Conservation (phyloP, 2,797 vertebrate genomes). For the Sandelia bainsii region DNA sequence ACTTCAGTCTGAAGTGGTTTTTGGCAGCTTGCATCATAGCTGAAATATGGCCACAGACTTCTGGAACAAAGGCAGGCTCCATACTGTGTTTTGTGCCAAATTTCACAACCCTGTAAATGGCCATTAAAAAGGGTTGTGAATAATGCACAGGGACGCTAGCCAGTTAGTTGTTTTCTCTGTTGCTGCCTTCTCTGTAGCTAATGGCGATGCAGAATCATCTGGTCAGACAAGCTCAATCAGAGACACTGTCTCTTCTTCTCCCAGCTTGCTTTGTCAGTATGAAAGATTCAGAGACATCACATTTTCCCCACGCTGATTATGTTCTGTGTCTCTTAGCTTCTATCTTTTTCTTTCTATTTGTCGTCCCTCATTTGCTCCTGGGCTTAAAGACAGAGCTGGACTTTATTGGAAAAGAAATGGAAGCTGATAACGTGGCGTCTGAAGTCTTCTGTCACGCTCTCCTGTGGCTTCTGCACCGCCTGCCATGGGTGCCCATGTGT, state of each 20-base stretch:
- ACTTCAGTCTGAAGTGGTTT: conserved; percentile 42
- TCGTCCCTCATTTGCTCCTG: conserved; percentile 21
- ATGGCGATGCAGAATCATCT: conserved; percentile 33
- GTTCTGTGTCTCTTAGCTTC: conserved; percentile 1
- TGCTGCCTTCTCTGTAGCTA: conserved; percentile 21
- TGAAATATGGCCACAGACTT: conserved; percentile 45
- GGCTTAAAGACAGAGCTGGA: conserved; percentile 1
- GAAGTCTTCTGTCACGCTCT: conserved; percentile 43
- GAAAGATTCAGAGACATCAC: conserved; percentile 15
- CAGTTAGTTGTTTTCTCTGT: conserved; percentile 28
- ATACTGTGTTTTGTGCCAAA: conserved; percentile 45
- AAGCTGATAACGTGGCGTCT: conserved; percentile 38
- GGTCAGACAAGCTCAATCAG: conserved; percentile 41
- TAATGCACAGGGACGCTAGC: conserved; percentile 45
- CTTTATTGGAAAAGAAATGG: conserved; percentile 15
- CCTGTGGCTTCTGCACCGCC: conserved; percentile 28
- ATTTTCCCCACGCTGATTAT: conserved; percentile 28
- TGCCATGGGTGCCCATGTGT: conserved; percentile 42
- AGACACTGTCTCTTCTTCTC: conserved; percentile 30
- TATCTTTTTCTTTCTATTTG: conserved; percentile 9
- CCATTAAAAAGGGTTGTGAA: conserved; percentile 56
- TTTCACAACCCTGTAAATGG: conserved; percentile 56
- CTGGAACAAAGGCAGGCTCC: conserved; percentile 43
- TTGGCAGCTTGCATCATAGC: conserved; percentile 43
- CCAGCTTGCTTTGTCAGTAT: conserved; percentile 14